Evolutionary conservation across 2,888 invertebrate species (phyloP), one percentile per base, ranked within the genome.

Genomic region (Idaea aversata): DNA sequence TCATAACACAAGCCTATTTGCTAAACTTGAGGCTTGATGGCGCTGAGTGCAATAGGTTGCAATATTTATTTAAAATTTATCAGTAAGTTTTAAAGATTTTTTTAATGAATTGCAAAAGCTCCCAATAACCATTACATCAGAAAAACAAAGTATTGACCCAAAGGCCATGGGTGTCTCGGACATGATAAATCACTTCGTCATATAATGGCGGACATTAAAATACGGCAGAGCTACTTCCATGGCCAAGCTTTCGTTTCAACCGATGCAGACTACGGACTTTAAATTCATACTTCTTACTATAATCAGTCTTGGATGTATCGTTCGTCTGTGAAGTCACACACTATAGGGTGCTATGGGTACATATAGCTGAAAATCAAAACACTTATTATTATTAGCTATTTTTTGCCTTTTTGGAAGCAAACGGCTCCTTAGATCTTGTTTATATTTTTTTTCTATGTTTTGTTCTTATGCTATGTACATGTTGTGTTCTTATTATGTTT

Each of bases 171-270:
- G 34, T 57, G n/a, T 61, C 38, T 69, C 65, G 57, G 38, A 67
- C 67, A 69, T 68, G 67, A 67, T 69, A 67, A 67, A 68, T 69
- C 64, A 63, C 63, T 57, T 61, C 61, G 61, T 64, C 64, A 64
- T 64, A 36, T 65, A 67, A 59, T 75, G 68, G 71, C 71, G 72
- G 75, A 71, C 78, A 76, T 80, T 77, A 77, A 77, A 79, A 77
- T 72, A 79, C 77, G 78, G 68, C 71, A 72, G 75, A 72, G 68
- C 76, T 74, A 69, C 77, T 77, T 77, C 74, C 73, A 78, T 77
- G 76, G 78, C 77, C 75, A 76, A 47, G 47, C 47, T 73, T 74
- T 72, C 68, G 72, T 34, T 10, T 15, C 59, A 59, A 16, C 3
- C 25, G 16, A 59, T 34, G 13, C 34, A 69, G 73, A 77, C 77